Percentiles rank a stretch among this genome's conserved stretches.
Evolutionary conservation across 2,113 vertebrate species (phyloP).

Genomic region (Hippocampus comes): DNA sequence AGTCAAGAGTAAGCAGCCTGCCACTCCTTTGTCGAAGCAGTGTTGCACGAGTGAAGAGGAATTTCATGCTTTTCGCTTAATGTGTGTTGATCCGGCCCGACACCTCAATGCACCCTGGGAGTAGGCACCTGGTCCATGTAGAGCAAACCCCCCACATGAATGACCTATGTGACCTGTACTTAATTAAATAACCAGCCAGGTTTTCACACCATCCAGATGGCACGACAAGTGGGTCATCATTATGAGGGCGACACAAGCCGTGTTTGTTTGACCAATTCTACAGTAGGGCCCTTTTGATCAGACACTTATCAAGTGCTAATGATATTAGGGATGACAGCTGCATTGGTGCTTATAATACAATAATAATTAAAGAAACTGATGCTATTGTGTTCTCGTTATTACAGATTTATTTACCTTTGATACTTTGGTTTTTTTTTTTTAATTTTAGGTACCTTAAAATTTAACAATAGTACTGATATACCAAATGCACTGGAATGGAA

Average conservation of each 20-base stretch:
- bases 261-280: slow-evolving; percentile 16
- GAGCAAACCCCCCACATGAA: slow-evolving; percentile 22
- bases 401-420: neutral
- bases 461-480: neutral
- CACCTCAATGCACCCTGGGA: slow-evolving; percentile 41
- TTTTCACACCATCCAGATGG: slow-evolving; percentile 23
- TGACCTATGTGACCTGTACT: slow-evolving; percentile 46
- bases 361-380: slow-evolving; percentile 13
- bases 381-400: neutral
- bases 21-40: slow-evolving; percentile 1
- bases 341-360: slow-evolving; percentile 1
- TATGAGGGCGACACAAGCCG: slow-evolving; percentile 15
- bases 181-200: slow-evolving; percentile 45
- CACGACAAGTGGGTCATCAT: slow-evolving; percentile 34
- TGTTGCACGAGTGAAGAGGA: slow-evolving; percentile 11
- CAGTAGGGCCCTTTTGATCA: slow-evolving; percentile 15
- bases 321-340: neutral
- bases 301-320: neutral
- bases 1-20: neutral
- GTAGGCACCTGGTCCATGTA: slow-evolving; percentile 52
- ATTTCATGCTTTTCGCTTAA: slow-evolving; percentile 53
- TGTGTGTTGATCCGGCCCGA: slow-evolving; percentile 47
- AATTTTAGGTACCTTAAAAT: neutral
- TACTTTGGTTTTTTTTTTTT: neutral
- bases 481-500: no score